A percentile compares a stretch with the other conserved stretches of the same genome.
Evolutionary conservation across 2,888 invertebrate species (phyloP).

Genomic region (Dynastes maya): DNA sequence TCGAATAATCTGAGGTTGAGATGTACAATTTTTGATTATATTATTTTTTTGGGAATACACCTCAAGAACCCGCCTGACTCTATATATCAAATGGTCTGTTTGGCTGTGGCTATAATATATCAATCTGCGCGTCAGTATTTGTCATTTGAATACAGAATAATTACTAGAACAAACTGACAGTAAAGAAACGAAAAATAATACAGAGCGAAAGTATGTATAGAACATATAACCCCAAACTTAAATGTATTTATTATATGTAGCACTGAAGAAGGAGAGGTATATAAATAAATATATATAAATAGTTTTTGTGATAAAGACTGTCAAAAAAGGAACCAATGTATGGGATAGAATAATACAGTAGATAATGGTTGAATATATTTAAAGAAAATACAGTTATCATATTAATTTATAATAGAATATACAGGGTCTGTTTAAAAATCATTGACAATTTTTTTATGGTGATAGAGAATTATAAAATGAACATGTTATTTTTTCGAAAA

Average conservation of each 20-base stretch:
- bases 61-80: not conserved
- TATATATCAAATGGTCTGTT: conserved; percentile 55
- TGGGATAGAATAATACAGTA: not conserved
- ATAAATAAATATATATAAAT: not conserved
- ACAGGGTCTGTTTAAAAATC: no score
- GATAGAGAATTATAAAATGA: no score
- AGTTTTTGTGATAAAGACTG: conserved; percentile 5
- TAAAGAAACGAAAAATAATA: not conserved
- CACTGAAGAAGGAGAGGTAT: not conserved
- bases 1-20: no score
- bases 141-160: not conserved
- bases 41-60: not conserved
- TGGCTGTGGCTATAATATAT: conserved; percentile 58
- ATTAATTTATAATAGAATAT: not conserved
- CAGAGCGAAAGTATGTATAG: not conserved
- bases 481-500: no score
- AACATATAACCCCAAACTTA: not conserved
- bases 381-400: not conserved
- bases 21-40: no score
- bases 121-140: conserved; percentile 36
- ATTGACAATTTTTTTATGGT: no score
- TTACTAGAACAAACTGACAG: not conserved
- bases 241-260: not conserved
- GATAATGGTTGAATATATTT: not conserved
- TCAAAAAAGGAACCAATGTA: not conserved